phyloP scores from a whole-genome alignment of 2,888 invertebrate species.

The Caenorhabditis imperialis region DNA sequence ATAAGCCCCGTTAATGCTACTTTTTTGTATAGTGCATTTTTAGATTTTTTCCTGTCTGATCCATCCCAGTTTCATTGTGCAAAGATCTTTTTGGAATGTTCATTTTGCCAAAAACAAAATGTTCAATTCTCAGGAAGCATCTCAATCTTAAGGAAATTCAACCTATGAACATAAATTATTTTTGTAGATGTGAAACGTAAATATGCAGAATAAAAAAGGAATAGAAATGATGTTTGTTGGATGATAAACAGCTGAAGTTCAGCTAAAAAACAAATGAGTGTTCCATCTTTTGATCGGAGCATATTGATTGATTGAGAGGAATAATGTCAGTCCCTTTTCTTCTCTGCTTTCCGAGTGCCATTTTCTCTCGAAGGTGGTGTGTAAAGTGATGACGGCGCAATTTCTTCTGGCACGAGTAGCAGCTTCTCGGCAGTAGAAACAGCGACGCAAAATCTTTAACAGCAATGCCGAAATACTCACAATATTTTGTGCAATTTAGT shows the following conservation, averaged over 20 bases:
- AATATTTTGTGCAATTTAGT: too few relatives aligned
- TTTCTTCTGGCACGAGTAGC: slow-evolving; percentile 47
- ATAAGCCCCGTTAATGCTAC: neutral
- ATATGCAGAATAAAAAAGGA: too few relatives aligned
- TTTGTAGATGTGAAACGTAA: too few relatives aligned
- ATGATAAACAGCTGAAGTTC: too few relatives aligned
- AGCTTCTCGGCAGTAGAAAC: slow-evolving; percentile 32
- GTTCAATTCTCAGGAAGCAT: too few relatives aligned
- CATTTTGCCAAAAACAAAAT: neutral
- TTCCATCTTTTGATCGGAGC: too few relatives aligned
- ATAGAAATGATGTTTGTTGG: too few relatives aligned
- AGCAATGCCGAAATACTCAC: too few relatives aligned
- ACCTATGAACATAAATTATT: too few relatives aligned
- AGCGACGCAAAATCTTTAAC: too few relatives aligned
- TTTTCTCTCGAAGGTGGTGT: slow-evolving; percentile 28
- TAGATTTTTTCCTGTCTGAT: slow-evolving; percentile 12
- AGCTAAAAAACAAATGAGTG: too few relatives aligned
- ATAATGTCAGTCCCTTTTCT: slow-evolving; percentile 1
- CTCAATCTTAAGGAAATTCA: too few relatives aligned
- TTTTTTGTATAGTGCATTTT: slow-evolving; percentile 14
- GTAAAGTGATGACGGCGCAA: slow-evolving; percentile 53
- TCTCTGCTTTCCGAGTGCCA: slow-evolving; percentile 24
- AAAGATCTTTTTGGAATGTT: neutral
- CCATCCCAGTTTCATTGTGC: slow-evolving; percentile 8
- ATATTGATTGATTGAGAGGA: slow-evolving; percentile 32